Percentiles rank a stretch among this genome's conserved stretches.
These are phyloP conservation scores for Rynchops niger DNA, from an alignment of 2,113 vertebrate genomes.

Conservation along the genomic window DNA sequence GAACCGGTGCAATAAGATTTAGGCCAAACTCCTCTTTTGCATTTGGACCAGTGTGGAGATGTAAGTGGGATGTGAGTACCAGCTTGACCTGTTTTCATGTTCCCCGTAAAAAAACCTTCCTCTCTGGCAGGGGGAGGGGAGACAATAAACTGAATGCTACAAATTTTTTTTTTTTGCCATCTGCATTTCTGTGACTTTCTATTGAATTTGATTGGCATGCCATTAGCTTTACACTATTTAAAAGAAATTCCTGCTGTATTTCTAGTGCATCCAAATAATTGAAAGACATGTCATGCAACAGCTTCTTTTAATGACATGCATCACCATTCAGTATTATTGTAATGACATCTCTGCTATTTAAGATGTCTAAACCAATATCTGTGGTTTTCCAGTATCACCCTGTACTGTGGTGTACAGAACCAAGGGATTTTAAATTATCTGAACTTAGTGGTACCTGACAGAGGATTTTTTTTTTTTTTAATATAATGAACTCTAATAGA, in stretches of 20 bases:
- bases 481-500: background rate
- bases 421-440: background rate
- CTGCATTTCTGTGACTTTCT: slow-evolving; percentile 2
- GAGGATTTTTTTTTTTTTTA: background rate
- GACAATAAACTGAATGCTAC: background rate
- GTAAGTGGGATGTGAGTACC: background rate
- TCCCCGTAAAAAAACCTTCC: background rate
- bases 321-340: background rate
- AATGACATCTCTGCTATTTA: slow-evolving; percentile 9
- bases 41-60: background rate
- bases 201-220: slow-evolving; percentile 20
- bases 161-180: background rate
- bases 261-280: slow-evolving; percentile 15
- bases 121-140: background rate
- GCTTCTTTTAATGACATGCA: slow-evolving; percentile 30
- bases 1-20: background rate
- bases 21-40: background rate
- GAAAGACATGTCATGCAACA: slow-evolving; percentile 35
- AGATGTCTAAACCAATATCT: slow-evolving; percentile 23
- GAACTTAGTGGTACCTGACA: background rate
- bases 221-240: slow-evolving; percentile 30
- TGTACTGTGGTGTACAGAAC: background rate
- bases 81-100: background rate
- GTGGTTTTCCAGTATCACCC: background rate
- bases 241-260: slow-evolving; percentile 32